Conservation (phyloP, 2,888 invertebrate species). For the Clanis bilineata region DNA sequence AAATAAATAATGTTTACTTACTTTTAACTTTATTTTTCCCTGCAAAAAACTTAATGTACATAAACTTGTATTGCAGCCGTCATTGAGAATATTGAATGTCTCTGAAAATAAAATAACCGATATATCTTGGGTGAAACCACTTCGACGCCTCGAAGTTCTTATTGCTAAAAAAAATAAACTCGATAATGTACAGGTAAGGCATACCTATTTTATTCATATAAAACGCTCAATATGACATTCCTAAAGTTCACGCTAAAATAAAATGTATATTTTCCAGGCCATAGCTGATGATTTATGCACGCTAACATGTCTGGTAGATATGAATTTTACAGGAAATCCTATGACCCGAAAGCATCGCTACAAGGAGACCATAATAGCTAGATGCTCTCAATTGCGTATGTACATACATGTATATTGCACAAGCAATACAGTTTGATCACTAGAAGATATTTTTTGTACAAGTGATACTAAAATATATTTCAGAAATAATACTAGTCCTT, state of each 20-base stretch:
- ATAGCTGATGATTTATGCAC: constrained; percentile 79
- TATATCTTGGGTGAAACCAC: constrained; percentile 74
- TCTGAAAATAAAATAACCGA: constrained; percentile 84
- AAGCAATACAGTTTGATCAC: no score
- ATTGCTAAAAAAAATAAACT: constrained; percentile 83
- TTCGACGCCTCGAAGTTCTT: constrained; percentile 77
- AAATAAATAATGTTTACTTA: no score
- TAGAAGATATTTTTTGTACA: no score
- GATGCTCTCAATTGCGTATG: constrained; percentile 83
- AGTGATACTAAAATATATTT: no score
- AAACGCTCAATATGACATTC: no score
- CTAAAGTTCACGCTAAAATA: no score
- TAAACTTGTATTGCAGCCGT: constrained; percentile 60
- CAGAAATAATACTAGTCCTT: no score
- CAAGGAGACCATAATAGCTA: constrained; percentile 85
- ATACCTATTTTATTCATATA: no score
- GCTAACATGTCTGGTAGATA: constrained; percentile 78
- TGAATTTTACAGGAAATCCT: constrained; percentile 84
- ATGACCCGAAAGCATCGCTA: constrained; percentile 84
- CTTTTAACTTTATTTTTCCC: no score
- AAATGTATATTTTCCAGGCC: constrained; percentile 46
- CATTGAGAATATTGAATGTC: constrained; percentile 83
- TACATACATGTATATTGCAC: constrained; percentile 22
- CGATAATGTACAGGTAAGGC: constrained; percentile 69
- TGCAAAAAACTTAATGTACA: constrained; percentile 19